phyloP scores from a whole-genome alignment of 2,797 vertebrate species.

The Parotocinclus haroldoi region DNA sequence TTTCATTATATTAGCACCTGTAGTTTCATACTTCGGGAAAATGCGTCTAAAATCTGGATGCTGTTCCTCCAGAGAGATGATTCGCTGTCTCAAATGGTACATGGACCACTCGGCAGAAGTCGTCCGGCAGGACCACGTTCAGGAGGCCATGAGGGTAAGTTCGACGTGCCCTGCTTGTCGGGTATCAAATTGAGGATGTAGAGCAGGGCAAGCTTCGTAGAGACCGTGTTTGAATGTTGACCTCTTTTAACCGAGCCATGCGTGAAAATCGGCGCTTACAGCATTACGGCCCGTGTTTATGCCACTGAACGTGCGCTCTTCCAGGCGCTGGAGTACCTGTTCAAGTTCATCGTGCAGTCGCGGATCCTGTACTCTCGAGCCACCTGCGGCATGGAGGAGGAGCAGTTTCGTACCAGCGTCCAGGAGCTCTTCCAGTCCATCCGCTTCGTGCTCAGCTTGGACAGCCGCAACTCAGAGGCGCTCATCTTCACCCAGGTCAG shows the following conservation, averaged over 20 bases:
- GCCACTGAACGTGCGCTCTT: constrained; percentile 1
- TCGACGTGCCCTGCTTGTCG: no score
- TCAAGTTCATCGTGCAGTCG: constrained; percentile 98
- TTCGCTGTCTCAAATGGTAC: constrained; percentile 98
- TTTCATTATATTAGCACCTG: no score
- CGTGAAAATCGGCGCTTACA: no score
- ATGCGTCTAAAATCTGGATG: background rate
- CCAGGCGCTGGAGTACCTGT: constrained; percentile 98
- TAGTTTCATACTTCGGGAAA: no score
- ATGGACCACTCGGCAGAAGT: constrained; percentile 98
- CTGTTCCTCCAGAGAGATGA: constrained; percentile 81
- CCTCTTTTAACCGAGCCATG: constrained; percentile 15
- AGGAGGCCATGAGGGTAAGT: constrained; percentile 95
- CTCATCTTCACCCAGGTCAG: constrained; percentile 97
- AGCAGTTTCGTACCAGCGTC: constrained; percentile 92
- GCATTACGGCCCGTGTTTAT: no score
- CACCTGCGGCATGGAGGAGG: constrained; percentile 97
- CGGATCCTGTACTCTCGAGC: constrained; percentile 97
- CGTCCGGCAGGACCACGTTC: constrained; percentile 95
- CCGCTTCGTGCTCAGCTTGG: constrained; percentile 95
- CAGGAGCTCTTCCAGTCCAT: constrained; percentile 99
- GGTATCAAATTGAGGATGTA: no score
- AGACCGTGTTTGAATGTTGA: constrained; percentile 29
- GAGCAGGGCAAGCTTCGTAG: no score
- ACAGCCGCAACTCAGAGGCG: constrained; percentile 96